Evolutionary conservation across 2,113 vertebrate species (phyloP).

Genomic region (Cygnus atratus): DNA sequence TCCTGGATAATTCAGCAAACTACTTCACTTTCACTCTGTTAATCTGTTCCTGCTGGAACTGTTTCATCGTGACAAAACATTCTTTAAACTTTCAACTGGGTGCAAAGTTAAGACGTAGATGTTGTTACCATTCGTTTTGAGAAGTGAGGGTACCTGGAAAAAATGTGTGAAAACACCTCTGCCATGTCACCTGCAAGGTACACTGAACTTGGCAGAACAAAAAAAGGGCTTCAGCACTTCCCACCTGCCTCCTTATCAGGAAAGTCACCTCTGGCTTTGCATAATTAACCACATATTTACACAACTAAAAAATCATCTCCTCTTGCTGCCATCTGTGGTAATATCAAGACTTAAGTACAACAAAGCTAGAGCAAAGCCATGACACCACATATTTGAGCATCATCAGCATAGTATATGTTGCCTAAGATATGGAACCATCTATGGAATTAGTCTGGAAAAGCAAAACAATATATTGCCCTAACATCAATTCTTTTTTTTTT

Average conservation of each 20-base stretch:
- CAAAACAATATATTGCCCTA: too few species aligned
- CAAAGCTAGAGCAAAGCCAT: background rate
- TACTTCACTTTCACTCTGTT: background rate
- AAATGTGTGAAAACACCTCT: background rate
- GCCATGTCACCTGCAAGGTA: background rate
- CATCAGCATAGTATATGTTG: background rate
- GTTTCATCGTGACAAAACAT: background rate
- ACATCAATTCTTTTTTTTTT: background rate
- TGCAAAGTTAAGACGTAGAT: background rate
- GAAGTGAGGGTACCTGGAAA: background rate
- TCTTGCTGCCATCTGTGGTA: background rate
- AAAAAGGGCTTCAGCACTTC: background rate
- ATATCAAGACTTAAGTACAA: background rate
- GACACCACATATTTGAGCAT: background rate
- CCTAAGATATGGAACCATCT: background rate
- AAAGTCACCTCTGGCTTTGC: background rate
- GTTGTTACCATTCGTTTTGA: background rate
- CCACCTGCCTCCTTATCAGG: background rate
- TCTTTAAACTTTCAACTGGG: background rate
- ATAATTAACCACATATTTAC: background rate
- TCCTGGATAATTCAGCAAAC: background rate
- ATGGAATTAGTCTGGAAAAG: background rate
- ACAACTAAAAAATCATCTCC: background rate
- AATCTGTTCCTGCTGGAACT: background rate
- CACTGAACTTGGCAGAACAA: background rate